phyloP scores from a whole-genome alignment of 2,113 vertebrate genomes.

The Misgurnus anguillicaudatus region DNA sequence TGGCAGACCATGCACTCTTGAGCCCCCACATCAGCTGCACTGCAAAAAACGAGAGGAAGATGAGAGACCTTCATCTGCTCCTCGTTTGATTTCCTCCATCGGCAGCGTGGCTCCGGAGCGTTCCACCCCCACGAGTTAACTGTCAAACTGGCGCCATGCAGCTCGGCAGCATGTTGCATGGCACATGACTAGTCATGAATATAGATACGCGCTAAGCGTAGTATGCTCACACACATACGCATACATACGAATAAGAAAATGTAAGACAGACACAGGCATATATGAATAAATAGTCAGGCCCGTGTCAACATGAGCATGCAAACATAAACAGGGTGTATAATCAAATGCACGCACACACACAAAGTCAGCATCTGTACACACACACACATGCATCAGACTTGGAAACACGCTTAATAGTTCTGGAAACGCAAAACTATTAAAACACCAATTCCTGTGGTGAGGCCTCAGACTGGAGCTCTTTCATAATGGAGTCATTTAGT shows the following conservation, averaged over 20 bases:
- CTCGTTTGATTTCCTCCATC: constrained; percentile 34
- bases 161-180: constrained; percentile 40
- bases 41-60: constrained; percentile 27
- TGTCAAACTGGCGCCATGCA: constrained; percentile 57
- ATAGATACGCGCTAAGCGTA: constrained; percentile 49
- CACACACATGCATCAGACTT: constrained; percentile 17
- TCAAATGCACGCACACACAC: constrained; percentile 5
- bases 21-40: not conserved
- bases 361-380: not conserved
- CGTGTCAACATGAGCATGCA: constrained; percentile 6
- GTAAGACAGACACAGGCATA: constrained; percentile 35
- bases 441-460: constrained; percentile 63
- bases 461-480: constrained; percentile 54
- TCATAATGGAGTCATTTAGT: constrained; percentile 61
- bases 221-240: constrained; percentile 14
- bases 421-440: constrained; percentile 60
- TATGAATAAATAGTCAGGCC: constrained; percentile 17
- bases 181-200: constrained; percentile 50
- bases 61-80: constrained; percentile 47
- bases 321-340: constrained; percentile 24
- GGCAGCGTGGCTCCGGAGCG: not conserved
- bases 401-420: constrained; percentile 50
- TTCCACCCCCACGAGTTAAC: constrained; percentile 34
- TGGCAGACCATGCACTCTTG: not conserved
- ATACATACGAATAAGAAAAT: constrained; percentile 8